Base-by-base conservation (phyloP, 2,797 vertebrate species). In the Acrossocheilus wenchowensis region DNA sequence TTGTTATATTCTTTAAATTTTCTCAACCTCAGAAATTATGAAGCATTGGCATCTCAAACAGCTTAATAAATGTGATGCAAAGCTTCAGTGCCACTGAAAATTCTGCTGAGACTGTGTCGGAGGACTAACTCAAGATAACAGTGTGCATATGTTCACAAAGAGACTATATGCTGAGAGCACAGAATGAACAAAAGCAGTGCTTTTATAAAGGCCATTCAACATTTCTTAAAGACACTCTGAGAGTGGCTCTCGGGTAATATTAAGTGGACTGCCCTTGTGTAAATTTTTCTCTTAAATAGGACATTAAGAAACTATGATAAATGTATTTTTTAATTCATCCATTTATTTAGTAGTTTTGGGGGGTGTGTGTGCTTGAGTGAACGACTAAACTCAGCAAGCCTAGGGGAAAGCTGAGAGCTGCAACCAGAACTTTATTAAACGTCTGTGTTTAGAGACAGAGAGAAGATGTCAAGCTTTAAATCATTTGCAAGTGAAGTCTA, bases 251-350 rank as follows among this genome's bases (percentile, higher is more conserved):
- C 3, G 41, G 41, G 60, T 62, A 80, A 80, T 80, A 15, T 80
- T 81, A 81, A 68, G 11, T 50, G 62, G 30, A 68, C 19, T 52
- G 45, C 17, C 30, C 34, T 39, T 69, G 17, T 85, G 39, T 79
- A 71, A 45, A 85, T 71, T 43, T 11, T 54, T 71, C 4, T 79
- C 48, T 85, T 43, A 85, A 78, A 71, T 71, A 60, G 75, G n/a
- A 69, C 50, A 57, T 71, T 79, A 54, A 10, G 64, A 85, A 57
- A 54, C 64, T 30, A 78, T 68, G 75, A 23, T 57, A 57, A 41
- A 45, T 78, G 5, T 43, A 30, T 54, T 69, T 78, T 84, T 84
- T 43, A 34, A 78, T 78, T 78, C 64, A 69, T 6, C 36, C 62
- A 34, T 69, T 62, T 34, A 66, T 80, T 62, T 66, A 62, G 9